Evolutionary conservation across 2,113 vertebrate species (phyloP).

Genomic region (Candoia aspera): DNA sequence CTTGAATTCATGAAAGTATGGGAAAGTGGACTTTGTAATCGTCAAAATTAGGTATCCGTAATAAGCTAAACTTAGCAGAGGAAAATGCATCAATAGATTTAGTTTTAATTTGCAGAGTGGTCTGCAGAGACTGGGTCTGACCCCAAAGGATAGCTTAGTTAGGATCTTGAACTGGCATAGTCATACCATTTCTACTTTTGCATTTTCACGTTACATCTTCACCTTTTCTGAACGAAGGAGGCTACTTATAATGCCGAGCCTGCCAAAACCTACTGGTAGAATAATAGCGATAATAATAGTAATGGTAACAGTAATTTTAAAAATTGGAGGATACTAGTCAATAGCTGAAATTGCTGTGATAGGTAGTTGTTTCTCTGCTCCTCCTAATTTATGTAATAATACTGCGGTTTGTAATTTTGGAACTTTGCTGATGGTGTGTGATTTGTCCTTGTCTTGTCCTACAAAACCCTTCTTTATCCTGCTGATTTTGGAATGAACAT

Average conservation of each 20-base stretch:
- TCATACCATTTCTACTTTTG: neutral
- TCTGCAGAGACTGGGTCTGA: neutral
- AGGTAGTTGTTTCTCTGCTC: slow-evolving; percentile 22
- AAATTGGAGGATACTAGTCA: neutral
- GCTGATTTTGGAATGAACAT: slow-evolving; percentile 54
- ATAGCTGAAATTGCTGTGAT: neutral
- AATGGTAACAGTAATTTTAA: neutral
- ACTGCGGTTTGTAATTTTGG: slow-evolving; percentile 51
- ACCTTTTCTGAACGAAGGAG: neutral
- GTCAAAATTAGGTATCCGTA: slow-evolving; percentile 49
- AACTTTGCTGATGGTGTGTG: slow-evolving; percentile 51
- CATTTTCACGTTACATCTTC: neutral
- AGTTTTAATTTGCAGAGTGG: slow-evolving; percentile 3
- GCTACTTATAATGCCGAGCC: neutral
- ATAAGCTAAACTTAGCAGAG: slow-evolving; percentile 41
- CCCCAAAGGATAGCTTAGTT: neutral
- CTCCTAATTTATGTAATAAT: neutral
- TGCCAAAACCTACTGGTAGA: neutral
- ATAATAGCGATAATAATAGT: slow-evolving; percentile 38
- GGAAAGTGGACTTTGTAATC: slow-evolving; percentile 50
- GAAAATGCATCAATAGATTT: slow-evolving; percentile 26
- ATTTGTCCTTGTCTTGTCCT: slow-evolving; percentile 57
- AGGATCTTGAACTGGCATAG: neutral
- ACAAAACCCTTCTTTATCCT: slow-evolving; percentile 54
- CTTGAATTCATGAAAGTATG: slow-evolving; percentile 52